These are phyloP conservation scores for Cololabis saira DNA, from an alignment of 2,113 vertebrate genomes.

Conservation along the genomic window DNA sequence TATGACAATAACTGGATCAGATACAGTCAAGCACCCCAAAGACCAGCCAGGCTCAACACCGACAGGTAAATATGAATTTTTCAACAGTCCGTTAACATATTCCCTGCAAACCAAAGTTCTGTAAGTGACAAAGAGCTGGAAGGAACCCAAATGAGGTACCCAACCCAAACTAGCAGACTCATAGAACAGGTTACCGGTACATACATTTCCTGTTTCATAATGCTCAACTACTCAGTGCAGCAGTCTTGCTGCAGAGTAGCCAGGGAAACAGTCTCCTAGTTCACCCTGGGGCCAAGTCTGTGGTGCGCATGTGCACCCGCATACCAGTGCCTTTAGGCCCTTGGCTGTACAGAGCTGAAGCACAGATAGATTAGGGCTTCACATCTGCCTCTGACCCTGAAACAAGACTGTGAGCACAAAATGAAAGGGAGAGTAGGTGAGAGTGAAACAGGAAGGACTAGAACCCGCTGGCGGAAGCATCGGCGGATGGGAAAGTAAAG, in stretches of 20 bases:
- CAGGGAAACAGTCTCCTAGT: slow-evolving; percentile 43
- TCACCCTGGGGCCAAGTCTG: slow-evolving; percentile 48
- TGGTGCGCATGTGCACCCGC: slow-evolving; percentile 56
- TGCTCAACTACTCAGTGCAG: slow-evolving; percentile 18
- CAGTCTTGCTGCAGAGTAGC: slow-evolving; percentile 35
- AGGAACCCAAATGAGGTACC: slow-evolving; percentile 22
- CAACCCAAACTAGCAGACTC: slow-evolving; percentile 29
- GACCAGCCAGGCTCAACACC: no score
- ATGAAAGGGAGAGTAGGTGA: slow-evolving; percentile 2
- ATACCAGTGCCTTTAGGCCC: slow-evolving; percentile 56
- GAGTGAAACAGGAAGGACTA: slow-evolving; percentile 34
- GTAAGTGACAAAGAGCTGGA: background rate
- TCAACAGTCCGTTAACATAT: no score
- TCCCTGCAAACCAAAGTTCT: no score
- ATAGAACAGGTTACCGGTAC: slow-evolving; percentile 15
- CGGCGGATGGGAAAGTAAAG: slow-evolving; percentile 24
- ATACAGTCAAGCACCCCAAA: no score
- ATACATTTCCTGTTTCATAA: no score
- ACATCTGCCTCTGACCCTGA: slow-evolving; percentile 50
- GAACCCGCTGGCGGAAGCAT: slow-evolving; percentile 28
- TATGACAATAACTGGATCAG: background rate
- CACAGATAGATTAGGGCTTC: slow-evolving; percentile 57
- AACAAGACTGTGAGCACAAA: slow-evolving; percentile 33
- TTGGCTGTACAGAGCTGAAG: slow-evolving; percentile 31
- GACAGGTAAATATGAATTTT: no score